Percentiles rank a stretch among this genome's conserved stretches.
phyloP scores from a whole-genome alignment of 1,140 invertebrate genomes.

The Phymastichus coffea region DNA sequence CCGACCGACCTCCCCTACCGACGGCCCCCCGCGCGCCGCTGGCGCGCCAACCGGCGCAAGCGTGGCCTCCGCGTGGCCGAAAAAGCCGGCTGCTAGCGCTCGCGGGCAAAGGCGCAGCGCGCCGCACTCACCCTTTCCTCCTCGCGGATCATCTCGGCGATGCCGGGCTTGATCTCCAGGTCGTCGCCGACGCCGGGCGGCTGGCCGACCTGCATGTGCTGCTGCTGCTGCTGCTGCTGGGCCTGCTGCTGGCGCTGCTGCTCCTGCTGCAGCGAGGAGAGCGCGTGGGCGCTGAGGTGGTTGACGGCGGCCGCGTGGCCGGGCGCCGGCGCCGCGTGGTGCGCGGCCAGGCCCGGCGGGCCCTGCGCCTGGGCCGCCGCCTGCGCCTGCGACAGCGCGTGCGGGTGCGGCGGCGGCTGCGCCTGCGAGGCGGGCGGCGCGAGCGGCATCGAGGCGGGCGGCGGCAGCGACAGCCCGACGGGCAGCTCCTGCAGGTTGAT shows the following conservation, averaged over 20 bases:
- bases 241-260: conserved; percentile 36
- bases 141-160: conserved; percentile 92
- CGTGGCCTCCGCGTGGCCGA: background rate
- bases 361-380: conserved; percentile 35
- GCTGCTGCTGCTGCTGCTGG: conserved; percentile 32
- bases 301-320: conserved; percentile 44
- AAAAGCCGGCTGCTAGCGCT: conserved; percentile 14
- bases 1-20: background rate
- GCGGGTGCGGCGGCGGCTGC: background rate
- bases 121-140: conserved; percentile 87
- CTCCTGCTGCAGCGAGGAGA: conserved; percentile 39
- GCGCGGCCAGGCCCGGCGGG: conserved; percentile 51
- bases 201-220: conserved; percentile 36
- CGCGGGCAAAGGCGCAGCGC: no score
- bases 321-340: conserved; percentile 36
- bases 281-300: conserved; percentile 52
- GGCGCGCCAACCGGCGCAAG: background rate
- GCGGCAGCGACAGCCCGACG: conserved; percentile 45
- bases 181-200: conserved; percentile 62
- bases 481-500: conserved; percentile 54
- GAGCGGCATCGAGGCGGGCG: conserved; percentile 46
- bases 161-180: conserved; percentile 88
- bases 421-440: conserved; percentile 44
- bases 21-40: background rate
- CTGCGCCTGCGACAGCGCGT: background rate